phyloP scores from a whole-genome alignment of 2,888 invertebrate genomes.

The Eurytoma californica region DNA sequence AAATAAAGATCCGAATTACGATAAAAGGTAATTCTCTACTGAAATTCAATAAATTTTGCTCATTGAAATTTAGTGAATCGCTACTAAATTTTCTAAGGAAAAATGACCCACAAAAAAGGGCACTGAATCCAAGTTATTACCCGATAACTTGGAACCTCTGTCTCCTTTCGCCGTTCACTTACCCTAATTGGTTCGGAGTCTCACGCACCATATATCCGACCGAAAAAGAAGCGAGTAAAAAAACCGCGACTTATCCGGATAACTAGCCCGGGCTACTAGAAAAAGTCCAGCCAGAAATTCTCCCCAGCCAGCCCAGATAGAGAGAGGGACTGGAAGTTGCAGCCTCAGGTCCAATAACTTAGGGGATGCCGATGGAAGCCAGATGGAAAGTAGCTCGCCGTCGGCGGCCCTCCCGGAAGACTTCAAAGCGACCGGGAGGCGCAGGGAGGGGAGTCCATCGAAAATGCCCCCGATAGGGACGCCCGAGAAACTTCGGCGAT shows the following conservation, averaged over 20 bases:
- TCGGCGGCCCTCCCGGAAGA: conserved; percentile 19
- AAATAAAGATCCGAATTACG: too few relatives aligned
- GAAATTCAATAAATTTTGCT: too few relatives aligned
- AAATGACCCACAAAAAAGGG: too few relatives aligned
- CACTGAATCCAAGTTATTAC: too few relatives aligned
- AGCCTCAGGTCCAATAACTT: conserved; percentile 50
- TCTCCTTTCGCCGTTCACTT: too few relatives aligned
- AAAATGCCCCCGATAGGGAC: conserved; percentile 26
- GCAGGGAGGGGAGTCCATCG: conserved; percentile 38
- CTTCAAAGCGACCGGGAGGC: conserved; percentile 27
- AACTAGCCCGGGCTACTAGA: too few relatives aligned
- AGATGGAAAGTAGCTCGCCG: conserved; percentile 49
- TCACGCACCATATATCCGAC: background rate
- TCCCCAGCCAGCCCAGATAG: background rate
- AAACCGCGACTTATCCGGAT: background rate
- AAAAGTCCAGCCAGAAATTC: background rate
- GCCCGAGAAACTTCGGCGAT: conserved; percentile 52
- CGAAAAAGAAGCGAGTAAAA: background rate
- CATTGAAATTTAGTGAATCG: too few relatives aligned
- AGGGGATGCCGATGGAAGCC: conserved; percentile 34
- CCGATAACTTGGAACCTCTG: too few relatives aligned
- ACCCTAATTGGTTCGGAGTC: too few relatives aligned
- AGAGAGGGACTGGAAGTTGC: conserved; percentile 22
- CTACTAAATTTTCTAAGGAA: too few relatives aligned
- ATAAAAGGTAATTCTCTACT: too few relatives aligned